Base-by-base conservation (phyloP, 2,797 vertebrate species). In the Aplochiton taeniatus region DNA sequence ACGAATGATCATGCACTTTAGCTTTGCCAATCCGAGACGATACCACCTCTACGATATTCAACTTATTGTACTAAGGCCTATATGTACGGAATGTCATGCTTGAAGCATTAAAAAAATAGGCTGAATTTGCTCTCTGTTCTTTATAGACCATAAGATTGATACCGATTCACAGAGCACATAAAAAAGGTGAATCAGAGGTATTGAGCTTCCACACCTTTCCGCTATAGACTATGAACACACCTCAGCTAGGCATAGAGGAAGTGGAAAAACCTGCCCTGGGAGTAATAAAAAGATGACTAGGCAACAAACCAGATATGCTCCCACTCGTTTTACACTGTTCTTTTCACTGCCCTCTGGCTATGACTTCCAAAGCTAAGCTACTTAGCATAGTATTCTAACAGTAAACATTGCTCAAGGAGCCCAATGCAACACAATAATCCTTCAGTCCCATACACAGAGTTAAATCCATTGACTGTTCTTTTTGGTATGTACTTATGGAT, bases 281-380 rank as follows among this genome's bases (percentile, higher is more conserved):
- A 91, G 82, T 72, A 83, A 66, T 67, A 74, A 74, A 78, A 84
- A 83, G 65, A 86, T 11, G 72, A 64, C 72, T 19, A 66, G 68
- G 83, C 79, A 78, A 76, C 72, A 74, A 77, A 74, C 82, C 83
- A 83, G 78, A 83, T 85, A 87, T 86, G 59, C 81, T 83, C 86
- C 84, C 82, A 52, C 42, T 19, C 77, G 69, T 81, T 55, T 58
- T 50, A 63, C 60, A 61, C 77, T 59, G 58, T 77, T 81, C 78
- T 76, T 83, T 88, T 80, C 78, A 84, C 82, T 75, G 73, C 83
- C 89, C 81, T 69, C 58, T 68, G 83, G 88, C 87, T 86, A 90
- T 88, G 85, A 88, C 90, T 89, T 90, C 89, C 84, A 87, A 87
- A 88, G 87, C 76, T 45, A 65, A 46, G 48, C 48, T 83, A 83